These are phyloP conservation scores for Drosophila mulleri DNA, from an alignment of 2,888 invertebrate genomes.

Conservation along the genomic window DNA sequence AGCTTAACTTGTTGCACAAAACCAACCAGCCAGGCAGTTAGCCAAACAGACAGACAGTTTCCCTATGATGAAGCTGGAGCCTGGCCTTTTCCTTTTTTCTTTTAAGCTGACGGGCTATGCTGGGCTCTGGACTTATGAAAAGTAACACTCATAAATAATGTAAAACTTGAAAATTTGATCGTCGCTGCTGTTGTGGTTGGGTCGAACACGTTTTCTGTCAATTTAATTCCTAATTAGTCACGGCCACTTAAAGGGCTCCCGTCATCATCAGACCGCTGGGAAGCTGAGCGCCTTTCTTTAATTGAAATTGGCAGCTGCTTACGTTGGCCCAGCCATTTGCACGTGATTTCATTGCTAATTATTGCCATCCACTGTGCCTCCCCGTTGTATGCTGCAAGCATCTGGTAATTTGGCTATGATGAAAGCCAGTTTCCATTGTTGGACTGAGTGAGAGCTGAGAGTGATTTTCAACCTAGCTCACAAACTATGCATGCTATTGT, in stretches of 20 bases:
- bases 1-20: slow-evolving; percentile 71
- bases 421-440: slow-evolving; percentile 11
- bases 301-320: slow-evolving; percentile 76
- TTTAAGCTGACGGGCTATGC: slow-evolving; percentile 32
- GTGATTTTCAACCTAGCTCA: slow-evolving; percentile 8
- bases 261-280: slow-evolving; percentile 9
- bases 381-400: not conserved
- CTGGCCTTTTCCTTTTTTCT: not conserved
- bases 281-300: slow-evolving; percentile 42
- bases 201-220: slow-evolving; percentile 71
- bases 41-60: slow-evolving; percentile 10
- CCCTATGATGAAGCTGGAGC: not conserved
- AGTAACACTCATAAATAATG: slow-evolving; percentile 56
- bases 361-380: slow-evolving; percentile 32
- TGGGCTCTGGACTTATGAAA: slow-evolving; percentile 41
- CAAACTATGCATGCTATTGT: not conserved
- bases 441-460: slow-evolving; percentile 21
- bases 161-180: slow-evolving; percentile 43
- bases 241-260: slow-evolving; percentile 54
- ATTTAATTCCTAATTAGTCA: slow-evolving; percentile 78
- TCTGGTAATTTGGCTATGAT: slow-evolving; percentile 16
- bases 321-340: slow-evolving; percentile 55
- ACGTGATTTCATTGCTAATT: slow-evolving; percentile 76
- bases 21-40: slow-evolving; percentile 11
- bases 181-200: slow-evolving; percentile 2